A percentile compares a stretch with the other conserved stretches of the same genome.
phyloP scores from a whole-genome alignment of 2,797 vertebrate species.

The Choloepus didactylus region DNA sequence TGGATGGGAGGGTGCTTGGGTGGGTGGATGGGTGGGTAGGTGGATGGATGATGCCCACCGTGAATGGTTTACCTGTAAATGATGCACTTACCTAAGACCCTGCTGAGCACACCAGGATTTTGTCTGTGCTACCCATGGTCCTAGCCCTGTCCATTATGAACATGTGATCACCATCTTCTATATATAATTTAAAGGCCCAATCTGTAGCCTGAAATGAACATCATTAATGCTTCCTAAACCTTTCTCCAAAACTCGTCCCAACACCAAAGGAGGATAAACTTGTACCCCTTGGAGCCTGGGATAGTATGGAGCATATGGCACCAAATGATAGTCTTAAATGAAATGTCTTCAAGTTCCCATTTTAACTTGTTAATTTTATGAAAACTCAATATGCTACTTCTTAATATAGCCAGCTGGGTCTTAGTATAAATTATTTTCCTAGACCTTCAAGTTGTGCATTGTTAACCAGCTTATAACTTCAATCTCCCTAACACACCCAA shows the following conservation, averaged over 20 bases:
- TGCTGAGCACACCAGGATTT: not conserved
- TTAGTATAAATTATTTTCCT: conserved; percentile 16
- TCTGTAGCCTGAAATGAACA: not conserved
- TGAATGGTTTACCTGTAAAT: not conserved
- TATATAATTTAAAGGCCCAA: not conserved
- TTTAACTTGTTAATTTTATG: not conserved
- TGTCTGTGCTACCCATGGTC: accelerated
- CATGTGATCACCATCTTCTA: not conserved
- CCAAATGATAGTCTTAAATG: not conserved
- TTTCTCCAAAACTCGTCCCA: not conserved
- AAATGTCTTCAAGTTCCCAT: not conserved
- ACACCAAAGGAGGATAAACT: not conserved
- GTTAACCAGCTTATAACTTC: not conserved
- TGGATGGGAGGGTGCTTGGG: not conserved
- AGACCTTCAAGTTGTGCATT: not conserved
- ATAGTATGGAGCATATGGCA: not conserved
- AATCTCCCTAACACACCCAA: not conserved
- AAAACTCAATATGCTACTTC: not conserved
- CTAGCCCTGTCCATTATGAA: not conserved
- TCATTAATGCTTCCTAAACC: not conserved
- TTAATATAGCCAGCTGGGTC: not conserved
- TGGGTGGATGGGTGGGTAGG: not conserved
- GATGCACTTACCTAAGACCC: not conserved
- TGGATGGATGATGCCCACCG: not conserved
- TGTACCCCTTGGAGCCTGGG: not conserved